Conservation (phyloP, 2,888 invertebrate species). For the Phrixothrix hirtus region DNA sequence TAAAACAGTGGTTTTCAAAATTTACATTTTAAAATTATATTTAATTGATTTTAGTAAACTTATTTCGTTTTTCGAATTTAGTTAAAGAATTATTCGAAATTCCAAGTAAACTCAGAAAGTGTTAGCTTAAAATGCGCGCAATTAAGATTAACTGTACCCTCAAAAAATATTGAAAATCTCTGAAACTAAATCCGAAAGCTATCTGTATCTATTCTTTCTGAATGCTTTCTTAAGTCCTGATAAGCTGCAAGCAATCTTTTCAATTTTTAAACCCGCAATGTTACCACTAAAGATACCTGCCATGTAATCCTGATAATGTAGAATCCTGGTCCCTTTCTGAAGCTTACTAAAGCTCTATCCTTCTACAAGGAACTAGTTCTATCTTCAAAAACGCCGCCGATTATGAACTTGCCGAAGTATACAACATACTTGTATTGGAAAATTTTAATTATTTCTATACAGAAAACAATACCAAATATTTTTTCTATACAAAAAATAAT, state of each 20-base stretch:
- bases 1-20: constrained; percentile 20
- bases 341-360: constrained; percentile 52
- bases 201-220: constrained; percentile 42
- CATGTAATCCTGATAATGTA: constrained; percentile 56
- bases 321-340: constrained; percentile 54
- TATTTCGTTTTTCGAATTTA: no score
- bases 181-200: constrained; percentile 36
- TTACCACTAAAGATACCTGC: constrained; percentile 28
- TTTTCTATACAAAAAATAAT: no score
- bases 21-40: no score
- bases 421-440: no score
- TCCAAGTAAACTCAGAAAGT: no score
- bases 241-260: constrained; percentile 55
- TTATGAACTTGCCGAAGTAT: no score
- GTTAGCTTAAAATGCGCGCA: no score
- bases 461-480: no score
- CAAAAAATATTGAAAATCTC: constrained; percentile 13
- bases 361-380: constrained; percentile 48
- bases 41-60: no score
- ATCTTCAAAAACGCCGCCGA: constrained; percentile 52
- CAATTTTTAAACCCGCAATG: constrained; percentile 40
- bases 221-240: constrained; percentile 52
- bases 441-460: no score
- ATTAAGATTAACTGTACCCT: no score
- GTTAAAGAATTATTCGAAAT: no score